phyloP scores from a whole-genome alignment of 2,888 invertebrate genomes.

The Eristalinus sepulchralis region DNA sequence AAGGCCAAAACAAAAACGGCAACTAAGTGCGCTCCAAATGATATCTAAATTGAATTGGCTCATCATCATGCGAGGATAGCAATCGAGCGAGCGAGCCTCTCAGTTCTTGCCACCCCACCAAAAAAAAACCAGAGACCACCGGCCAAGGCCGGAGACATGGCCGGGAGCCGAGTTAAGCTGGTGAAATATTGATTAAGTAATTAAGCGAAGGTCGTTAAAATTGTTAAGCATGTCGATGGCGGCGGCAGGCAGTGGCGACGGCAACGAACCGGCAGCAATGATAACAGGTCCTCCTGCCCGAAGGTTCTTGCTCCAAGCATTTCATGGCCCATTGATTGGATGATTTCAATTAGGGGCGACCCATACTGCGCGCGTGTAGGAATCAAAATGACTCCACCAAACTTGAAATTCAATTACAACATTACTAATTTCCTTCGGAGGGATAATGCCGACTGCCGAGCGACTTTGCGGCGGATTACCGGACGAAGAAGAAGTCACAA shows the following conservation, averaged over 20 bases:
- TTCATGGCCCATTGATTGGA: constrained; percentile 56
- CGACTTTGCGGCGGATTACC: constrained; percentile 34
- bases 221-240: constrained; percentile 21
- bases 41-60: constrained; percentile 25
- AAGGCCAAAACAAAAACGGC: constrained; percentile 27
- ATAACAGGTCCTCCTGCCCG: background rate
- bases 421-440: constrained; percentile 41
- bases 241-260: background rate
- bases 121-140: background rate
- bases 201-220: constrained; percentile 51
- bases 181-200: constrained; percentile 51
- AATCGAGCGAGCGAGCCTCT: background rate
- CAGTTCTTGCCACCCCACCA: background rate
- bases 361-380: background rate
- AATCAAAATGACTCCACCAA: constrained; percentile 28
- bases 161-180: constrained; percentile 38
- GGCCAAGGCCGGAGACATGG: background rate
- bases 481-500: constrained; percentile 21
- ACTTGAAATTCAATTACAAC: constrained; percentile 48
- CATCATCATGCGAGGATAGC: constrained; percentile 25
- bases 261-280: background rate
- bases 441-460: constrained; percentile 33
- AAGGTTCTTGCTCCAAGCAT: constrained; percentile 37
- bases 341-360: constrained; percentile 42
- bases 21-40: constrained; percentile 23